A percentile compares a stretch with the other conserved stretches of the same genome.
Evolutionary conservation across 2,113 vertebrate genomes (phyloP).

Genomic region (Taurulus bubalis): DNA sequence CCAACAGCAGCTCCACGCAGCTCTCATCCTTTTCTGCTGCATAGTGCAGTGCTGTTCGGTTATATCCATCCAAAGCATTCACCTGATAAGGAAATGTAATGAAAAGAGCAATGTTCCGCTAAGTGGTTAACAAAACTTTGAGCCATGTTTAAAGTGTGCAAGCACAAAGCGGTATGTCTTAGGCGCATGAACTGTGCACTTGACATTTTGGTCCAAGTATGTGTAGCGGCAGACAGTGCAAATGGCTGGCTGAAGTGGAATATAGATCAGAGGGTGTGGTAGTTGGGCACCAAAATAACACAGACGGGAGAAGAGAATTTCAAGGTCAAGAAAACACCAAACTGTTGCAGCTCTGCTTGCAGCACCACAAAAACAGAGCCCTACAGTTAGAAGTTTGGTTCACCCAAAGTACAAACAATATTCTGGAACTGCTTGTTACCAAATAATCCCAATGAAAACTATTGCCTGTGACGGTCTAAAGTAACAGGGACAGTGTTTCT

Average conservation of each 20-base stretch:
- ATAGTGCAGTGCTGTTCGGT: conserved; percentile 95
- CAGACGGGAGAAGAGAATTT: background rate
- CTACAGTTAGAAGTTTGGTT: background rate
- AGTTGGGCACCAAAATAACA: background rate
- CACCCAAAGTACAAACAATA: background rate
- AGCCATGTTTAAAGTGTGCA: background rate
- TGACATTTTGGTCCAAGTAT: background rate
- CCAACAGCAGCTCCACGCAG: conserved; percentile 94
- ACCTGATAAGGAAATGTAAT: conserved; percentile 82
- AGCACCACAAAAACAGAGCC: background rate
- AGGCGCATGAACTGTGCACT: background rate
- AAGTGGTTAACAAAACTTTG: background rate
- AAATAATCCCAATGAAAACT: background rate
- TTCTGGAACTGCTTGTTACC: background rate
- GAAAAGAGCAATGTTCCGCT: background rate
- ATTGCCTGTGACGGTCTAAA: background rate
- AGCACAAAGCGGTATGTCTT: background rate
- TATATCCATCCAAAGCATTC: conserved; percentile 96
- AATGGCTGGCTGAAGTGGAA: background rate
- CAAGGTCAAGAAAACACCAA: background rate
- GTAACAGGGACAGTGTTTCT: background rate
- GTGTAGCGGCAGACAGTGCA: background rate
- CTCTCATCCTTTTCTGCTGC: conserved; percentile 95
- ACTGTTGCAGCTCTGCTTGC: background rate
- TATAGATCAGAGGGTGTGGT: background rate